phyloP scores from a whole-genome alignment of 2,797 vertebrate species.

The Etheostoma perlongum region DNA sequence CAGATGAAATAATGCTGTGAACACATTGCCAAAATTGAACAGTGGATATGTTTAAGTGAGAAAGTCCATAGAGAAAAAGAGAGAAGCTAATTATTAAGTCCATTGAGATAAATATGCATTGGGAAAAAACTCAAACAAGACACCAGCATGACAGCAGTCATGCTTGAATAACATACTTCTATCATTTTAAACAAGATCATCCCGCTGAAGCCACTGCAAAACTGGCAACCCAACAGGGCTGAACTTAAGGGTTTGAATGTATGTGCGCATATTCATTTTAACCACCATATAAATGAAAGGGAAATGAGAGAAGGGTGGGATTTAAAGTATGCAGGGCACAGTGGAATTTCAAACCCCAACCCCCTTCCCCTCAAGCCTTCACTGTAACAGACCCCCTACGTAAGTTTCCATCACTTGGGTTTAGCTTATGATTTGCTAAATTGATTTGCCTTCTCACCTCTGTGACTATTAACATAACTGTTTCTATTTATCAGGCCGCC shows the following conservation, averaged over 20 bases:
- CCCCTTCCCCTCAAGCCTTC: constrained; percentile 51
- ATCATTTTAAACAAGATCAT: constrained; percentile 7
- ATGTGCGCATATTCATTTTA: constrained; percentile 62
- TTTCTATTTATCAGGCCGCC: constrained; percentile 3
- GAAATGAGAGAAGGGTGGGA: constrained; percentile 67
- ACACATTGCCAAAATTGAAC: neutral
- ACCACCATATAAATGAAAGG: constrained; percentile 65
- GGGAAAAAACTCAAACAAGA: constrained; percentile 13
- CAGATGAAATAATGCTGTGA: constrained; percentile 19
- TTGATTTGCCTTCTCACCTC: constrained; percentile 63
- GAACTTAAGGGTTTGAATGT: constrained; percentile 27
- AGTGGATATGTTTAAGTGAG: neutral
- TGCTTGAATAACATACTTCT: constrained; percentile 22
- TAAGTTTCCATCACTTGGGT: constrained; percentile 70
- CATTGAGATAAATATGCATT: neutral
- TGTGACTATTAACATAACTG: constrained; percentile 32
- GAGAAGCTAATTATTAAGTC: neutral
- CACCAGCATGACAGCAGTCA: constrained; percentile 19
- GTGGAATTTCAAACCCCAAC: constrained; percentile 75
- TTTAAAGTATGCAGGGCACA: constrained; percentile 75
- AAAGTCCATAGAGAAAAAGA: neutral
- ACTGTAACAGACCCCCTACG: constrained; percentile 59
- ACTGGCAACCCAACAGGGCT: constrained; percentile 1
- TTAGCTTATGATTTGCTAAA: constrained; percentile 67
- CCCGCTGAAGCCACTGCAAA: constrained; percentile 11